Evolutionary conservation across 2,888 invertebrate species (phyloP), one percentile per base, ranked within the genome.

Genomic region (Volucella bombylans): DNA sequence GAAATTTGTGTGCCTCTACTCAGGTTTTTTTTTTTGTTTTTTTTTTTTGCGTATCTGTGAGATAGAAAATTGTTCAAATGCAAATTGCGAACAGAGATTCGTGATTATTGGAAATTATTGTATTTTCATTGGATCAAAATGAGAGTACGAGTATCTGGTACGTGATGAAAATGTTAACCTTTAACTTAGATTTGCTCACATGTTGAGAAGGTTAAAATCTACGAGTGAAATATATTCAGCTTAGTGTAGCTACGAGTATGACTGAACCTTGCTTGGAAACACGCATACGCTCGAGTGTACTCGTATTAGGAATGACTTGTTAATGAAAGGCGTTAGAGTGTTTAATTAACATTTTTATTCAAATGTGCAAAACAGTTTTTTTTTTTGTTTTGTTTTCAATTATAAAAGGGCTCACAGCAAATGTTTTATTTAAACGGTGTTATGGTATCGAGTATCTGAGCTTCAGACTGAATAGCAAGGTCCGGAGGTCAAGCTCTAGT

Each of bases 1-100:
- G 81, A 85, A 68, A 68, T 73, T 54, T 41, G 38, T 62, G 50
- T 59, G 38, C 45, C 59, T 61, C 49, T 14, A 12, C 18, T n/a
- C 0, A 43, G 3, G 1, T 23, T 4, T 23, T 23, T 3, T 23
- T 23, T 64, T 38, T 52, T 18, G 23, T 8, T 38, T 52, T 38
- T 39, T 8, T 39, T 45, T 15, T 23, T n/a, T 31, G 52, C 23
- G 2, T 52, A 52, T 43, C 10, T 31, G 11, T 10, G 2, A 68
- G 31, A 47, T 55, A 31, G 8, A 1, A 18, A 14, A 55, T 55
- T 38, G 15, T 57, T 39, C 10, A 39, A 15, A 15, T 49, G 10
- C 49, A 15, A 9, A 49, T 15, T 23, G 23, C 23, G 23, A 23
- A 4, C 23, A 23, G 50, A 10, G 14, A 52, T 54, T 54, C 11